A percentile compares a stretch with the other conserved stretches of the same genome.
Evolutionary conservation across 37 sponge, comb jelly and placozoan species (phyloP).

Genomic region (Beroe forskalii): DNA sequence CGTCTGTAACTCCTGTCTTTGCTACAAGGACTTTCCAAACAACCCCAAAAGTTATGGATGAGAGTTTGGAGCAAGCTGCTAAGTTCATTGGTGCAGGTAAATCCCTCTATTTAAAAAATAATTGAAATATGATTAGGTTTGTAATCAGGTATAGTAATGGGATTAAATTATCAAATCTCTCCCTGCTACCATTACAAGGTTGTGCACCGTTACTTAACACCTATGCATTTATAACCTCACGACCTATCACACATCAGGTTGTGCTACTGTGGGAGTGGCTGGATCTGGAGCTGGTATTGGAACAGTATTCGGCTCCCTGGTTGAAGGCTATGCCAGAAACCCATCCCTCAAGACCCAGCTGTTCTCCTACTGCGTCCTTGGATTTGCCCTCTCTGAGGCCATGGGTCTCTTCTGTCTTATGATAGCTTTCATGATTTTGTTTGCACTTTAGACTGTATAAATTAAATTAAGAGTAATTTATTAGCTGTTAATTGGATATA

Average conservation of each 20-base stretch:
- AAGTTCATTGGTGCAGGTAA: constrained; percentile 50
- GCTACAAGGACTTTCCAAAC: constrained; percentile 30
- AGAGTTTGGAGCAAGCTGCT: constrained; percentile 33
- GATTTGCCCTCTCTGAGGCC: no score
- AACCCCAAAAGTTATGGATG: constrained; percentile 21
- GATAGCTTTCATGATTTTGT: constrained; percentile 90
- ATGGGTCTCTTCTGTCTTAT: constrained; percentile 97
- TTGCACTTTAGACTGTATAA: constrained; percentile 77
- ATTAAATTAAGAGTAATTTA: no score
- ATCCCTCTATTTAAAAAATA: neutral
- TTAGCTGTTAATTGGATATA: no score
- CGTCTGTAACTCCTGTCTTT: neutral
- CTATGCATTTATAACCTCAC: neutral
- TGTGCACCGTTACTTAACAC: no score
- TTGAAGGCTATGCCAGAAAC: constrained; percentile 90
- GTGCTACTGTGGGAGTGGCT: constrained; percentile 66
- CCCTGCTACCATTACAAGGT: no score
- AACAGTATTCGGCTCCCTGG: constrained; percentile 68
- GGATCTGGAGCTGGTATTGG: constrained; percentile 71
- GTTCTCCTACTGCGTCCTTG: no score
- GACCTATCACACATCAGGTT: neutral
- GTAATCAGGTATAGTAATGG: no score
- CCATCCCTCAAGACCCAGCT: no score
- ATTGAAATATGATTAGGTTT: no score
- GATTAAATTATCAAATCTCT: neutral